Evolutionary conservation across 2,797 vertebrate genomes (phyloP).

Genomic region (Hybognathus amarus): DNA sequence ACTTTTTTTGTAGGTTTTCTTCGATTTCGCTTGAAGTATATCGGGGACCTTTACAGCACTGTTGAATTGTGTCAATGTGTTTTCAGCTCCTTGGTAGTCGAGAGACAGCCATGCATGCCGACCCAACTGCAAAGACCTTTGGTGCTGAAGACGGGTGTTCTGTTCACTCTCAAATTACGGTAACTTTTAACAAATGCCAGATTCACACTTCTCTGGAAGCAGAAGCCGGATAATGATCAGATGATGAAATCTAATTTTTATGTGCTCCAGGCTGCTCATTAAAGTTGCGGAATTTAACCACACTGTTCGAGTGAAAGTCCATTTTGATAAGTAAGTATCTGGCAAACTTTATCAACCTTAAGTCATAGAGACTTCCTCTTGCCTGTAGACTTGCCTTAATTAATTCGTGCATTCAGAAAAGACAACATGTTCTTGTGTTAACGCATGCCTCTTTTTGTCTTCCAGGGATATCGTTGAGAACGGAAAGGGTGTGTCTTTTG

Average conservation of each 20-base stretch:
- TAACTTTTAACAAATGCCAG: slow-evolving; percentile 56
- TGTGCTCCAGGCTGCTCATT: slow-evolving; percentile 84
- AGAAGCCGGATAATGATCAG: neutral
- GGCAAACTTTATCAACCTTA: neutral
- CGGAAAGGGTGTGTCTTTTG: slow-evolving; percentile 55
- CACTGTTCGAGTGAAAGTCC: slow-evolving; percentile 91
- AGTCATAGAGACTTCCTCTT: neutral
- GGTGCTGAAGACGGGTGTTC: slow-evolving; percentile 93
- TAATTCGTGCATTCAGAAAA: neutral
- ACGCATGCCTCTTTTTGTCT: neutral
- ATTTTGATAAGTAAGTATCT: slow-evolving; percentile 91
- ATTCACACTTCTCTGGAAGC: neutral
- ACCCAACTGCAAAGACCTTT: slow-evolving; percentile 93
- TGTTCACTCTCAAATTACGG: slow-evolving; percentile 95
- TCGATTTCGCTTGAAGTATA: neutral
- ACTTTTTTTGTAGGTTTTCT: neutral
- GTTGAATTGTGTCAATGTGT: neutral
- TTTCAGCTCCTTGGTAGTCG: slow-evolving; percentile 90
- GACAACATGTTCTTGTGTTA: neutral
- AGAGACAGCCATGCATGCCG: slow-evolving; percentile 97
- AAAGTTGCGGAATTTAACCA: slow-evolving; percentile 95
- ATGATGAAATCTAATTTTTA: neutral
- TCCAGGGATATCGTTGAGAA: slow-evolving; percentile 57
- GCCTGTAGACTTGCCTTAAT: neutral
- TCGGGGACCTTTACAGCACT: neutral